Evolutionary conservation across 2,888 invertebrate species (phyloP), one percentile per base, ranked within the genome.

Genomic region (Hoplodrina blanda): DNA sequence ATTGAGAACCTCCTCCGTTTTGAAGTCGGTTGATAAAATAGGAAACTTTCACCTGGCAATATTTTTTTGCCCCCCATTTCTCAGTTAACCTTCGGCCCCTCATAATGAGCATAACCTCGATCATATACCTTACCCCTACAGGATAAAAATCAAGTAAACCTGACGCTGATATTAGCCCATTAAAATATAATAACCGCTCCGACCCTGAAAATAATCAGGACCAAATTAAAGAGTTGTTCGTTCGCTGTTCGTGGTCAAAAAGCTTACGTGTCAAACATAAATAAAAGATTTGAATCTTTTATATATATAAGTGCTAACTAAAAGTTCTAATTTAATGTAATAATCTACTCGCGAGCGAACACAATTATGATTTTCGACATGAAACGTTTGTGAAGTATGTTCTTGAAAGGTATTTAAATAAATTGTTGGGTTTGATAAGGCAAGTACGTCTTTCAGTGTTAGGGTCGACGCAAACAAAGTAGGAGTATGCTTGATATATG

Each of bases 241-340:
- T 6, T 1, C 46, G 0, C 0, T 2, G 20, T 75, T 71, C 70
- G 72, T 79, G 46, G 41, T 3, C 3, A 10, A 7, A 30, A 55
- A 55, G 55, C 52, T 81, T 8, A 62, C 82, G 83, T 82, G 81
- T 33, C 50, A 55, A 53, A 46, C 30, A 68, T 25, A 54, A 76
- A 82, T 82, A 76, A 76, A 56, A 78, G 83, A 82, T 82, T 4
- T 0, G 6, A 74, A 78, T 77, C 81, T 60, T 25, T 25, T 25
- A 25, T 50, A 46, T 56, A 61, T 49, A 54, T 75, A 71, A 66
- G 69, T 69, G 66, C 56, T 25, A 56, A 73, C 63, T 74, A 62
- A 59, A 7, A 54, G 44, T 49, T 72, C 49, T 62, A 69, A 69
- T 73, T 78, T 57, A 62, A 62, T 60, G 13, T 61, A 56, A 78